Evolutionary conservation across 1,140 invertebrate genomes (phyloP).

Genomic region (Macrostomum lignano): DNA sequence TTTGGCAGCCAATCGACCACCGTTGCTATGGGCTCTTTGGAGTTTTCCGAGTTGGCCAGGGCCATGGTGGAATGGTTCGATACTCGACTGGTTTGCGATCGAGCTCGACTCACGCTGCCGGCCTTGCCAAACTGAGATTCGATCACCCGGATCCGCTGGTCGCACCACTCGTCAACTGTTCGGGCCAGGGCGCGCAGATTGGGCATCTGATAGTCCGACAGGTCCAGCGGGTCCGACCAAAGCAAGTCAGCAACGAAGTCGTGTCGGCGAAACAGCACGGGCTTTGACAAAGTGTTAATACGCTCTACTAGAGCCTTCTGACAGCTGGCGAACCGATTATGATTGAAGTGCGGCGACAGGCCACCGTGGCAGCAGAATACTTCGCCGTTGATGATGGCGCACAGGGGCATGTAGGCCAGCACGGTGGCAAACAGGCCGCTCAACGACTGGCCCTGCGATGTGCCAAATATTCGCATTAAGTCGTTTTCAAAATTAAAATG

Average conservation of each 20-base stretch:
- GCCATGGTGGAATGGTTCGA: too few relatives aligned
- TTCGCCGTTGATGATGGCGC: conserved; percentile 9
- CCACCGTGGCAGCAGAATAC: conserved; percentile 11
- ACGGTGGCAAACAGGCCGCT: too few relatives aligned
- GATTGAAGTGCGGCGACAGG: conserved; percentile 15
- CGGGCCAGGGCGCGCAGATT: conserved; percentile 1
- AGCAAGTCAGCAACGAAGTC: conserved; percentile 30
- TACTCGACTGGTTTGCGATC: too few relatives aligned
- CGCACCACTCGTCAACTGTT: too few relatives aligned
- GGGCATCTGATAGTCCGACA: not conserved
- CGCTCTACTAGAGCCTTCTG: too few relatives aligned
- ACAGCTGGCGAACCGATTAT: not conserved
- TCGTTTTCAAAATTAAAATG: conserved; percentile 31
- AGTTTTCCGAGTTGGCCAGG: too few relatives aligned
- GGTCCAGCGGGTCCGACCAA: conserved; percentile 33
- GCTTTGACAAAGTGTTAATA: conserved; percentile 3
- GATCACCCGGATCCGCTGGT: too few relatives aligned
- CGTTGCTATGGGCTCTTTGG: too few relatives aligned
- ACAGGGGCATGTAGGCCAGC: conserved; percentile 9
- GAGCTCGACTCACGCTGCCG: too few relatives aligned
- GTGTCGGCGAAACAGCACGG: conserved; percentile 60
- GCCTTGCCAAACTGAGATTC: too few relatives aligned
- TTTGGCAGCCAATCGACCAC: not conserved
- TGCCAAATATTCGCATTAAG: too few relatives aligned
- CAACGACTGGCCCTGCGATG: too few relatives aligned